Evolutionary conservation across 2,113 vertebrate genomes (phyloP).

Genomic region (Polypterus bichir): DNA sequence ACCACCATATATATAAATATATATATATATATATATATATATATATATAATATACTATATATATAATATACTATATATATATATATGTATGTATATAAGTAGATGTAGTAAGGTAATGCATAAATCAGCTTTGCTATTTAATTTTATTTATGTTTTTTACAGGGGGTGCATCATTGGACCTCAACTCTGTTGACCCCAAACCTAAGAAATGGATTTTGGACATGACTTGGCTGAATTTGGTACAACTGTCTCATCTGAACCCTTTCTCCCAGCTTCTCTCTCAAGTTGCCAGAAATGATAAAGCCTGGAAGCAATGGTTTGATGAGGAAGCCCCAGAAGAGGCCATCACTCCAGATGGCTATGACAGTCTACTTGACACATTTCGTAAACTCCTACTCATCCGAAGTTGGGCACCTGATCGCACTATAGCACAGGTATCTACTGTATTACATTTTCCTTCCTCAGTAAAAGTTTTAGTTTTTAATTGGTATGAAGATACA

Average conservation of each 20-base stretch:
- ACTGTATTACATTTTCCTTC: too few species aligned
- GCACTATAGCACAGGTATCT: conserved; percentile 42
- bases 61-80: too few species aligned
- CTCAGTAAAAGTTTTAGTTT: too few species aligned
- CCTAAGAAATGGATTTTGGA: conserved; percentile 55
- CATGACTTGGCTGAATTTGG: conserved; percentile 53
- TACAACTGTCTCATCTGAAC: conserved; percentile 53
- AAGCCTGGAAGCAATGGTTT: conserved; percentile 54
- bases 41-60: too few species aligned
- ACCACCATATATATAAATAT: too few species aligned
- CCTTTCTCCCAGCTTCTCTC: conserved; percentile 29
- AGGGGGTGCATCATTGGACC: conserved; percentile 58
- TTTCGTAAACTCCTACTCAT: conserved; percentile 53
- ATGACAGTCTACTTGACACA: conserved; percentile 46
- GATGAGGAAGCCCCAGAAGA: conserved; percentile 55
- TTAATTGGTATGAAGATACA: too few species aligned
- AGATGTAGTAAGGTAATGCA: not conserved
- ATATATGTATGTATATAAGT: too few species aligned
- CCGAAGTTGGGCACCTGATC: conserved; percentile 60
- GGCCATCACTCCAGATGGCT: conserved; percentile 51
- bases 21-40: too few species aligned
- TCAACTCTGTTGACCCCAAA: conserved; percentile 54
- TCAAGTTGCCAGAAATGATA: conserved; percentile 44
- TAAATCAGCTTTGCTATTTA: not conserved
- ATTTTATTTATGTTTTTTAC: not conserved